Percentiles rank a stretch among this genome's conserved stretches.
phyloP scores from a whole-genome alignment of 2,888 invertebrate species.

The Acholoe squamosa region DNA sequence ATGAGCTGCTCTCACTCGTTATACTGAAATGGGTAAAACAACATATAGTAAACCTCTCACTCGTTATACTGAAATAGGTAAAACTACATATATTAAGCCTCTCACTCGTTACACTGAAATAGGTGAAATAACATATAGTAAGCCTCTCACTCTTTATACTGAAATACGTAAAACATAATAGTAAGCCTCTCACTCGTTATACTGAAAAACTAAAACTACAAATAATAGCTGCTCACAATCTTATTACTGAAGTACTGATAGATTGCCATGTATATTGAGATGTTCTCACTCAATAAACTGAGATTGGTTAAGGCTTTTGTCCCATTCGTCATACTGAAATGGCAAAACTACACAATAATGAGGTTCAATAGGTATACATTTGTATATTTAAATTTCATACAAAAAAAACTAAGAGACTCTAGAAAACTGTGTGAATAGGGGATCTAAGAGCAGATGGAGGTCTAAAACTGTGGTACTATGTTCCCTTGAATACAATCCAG shows the following conservation, averaged over 20 bases:
- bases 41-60: background rate
- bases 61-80: background rate
- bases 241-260: no score
- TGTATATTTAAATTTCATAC: no score
- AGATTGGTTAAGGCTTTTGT: background rate
- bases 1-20: conserved; percentile 49
- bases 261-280: no score
- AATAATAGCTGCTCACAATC: no score
- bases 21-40: conserved; percentile 4
- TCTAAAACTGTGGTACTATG: no score
- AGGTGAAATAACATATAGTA: background rate
- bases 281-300: background rate
- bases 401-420: no score
- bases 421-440: no score
- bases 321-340: background rate
- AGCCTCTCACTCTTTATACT: background rate
- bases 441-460: no score
- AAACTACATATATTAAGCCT: background rate
- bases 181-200: background rate
- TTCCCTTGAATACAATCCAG: no score
- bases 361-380: no score
- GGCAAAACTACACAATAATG: background rate
- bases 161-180: background rate
- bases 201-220: background rate
- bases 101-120: background rate